Evolutionary conservation across 2,797 vertebrate genomes (phyloP).

Genomic region (Rhinophrynus dorsalis): DNA sequence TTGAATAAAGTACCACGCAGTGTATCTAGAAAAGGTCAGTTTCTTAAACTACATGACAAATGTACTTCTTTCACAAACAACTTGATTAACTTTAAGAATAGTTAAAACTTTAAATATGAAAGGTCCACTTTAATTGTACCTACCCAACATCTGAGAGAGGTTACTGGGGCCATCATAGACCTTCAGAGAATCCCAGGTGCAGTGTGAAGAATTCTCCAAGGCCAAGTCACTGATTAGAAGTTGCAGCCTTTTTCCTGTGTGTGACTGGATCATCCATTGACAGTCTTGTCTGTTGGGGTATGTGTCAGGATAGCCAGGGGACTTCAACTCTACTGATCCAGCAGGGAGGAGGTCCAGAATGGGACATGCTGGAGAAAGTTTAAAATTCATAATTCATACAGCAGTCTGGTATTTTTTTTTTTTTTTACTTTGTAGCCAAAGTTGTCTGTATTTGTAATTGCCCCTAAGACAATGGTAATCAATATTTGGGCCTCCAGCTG

Average conservation of each 20-base stretch:
- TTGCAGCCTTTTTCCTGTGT: constrained; percentile 30
- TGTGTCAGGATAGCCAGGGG: constrained; percentile 20
- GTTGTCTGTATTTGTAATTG: too few species aligned
- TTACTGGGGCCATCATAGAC: constrained; percentile 28
- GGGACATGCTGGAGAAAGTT: constrained; percentile 16
- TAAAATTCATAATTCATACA: too few species aligned
- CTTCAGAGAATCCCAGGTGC: constrained; percentile 29
- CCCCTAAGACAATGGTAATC: too few species aligned
- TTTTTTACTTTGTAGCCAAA: too few species aligned
- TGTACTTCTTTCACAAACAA: too few species aligned
- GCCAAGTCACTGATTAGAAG: constrained; percentile 21
- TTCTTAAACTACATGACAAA: too few species aligned
- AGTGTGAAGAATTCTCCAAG: constrained; percentile 15
- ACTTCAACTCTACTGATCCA: constrained; percentile 17
- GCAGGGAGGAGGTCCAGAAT: constrained; percentile 34
- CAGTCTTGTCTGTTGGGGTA: constrained; percentile 33
- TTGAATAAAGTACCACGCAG: too few species aligned
- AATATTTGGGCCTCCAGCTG: too few species aligned
- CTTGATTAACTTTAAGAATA: background rate
- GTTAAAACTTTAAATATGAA: background rate
- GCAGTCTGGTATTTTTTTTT: too few species aligned
- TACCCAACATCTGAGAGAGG: constrained; percentile 22
- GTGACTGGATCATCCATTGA: constrained; percentile 34
- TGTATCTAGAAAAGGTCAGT: too few species aligned
- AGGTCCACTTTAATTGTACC: background rate